phyloP scores from a whole-genome alignment of 2,888 invertebrate genomes.

The Rambutsinella grinnellia region DNA sequence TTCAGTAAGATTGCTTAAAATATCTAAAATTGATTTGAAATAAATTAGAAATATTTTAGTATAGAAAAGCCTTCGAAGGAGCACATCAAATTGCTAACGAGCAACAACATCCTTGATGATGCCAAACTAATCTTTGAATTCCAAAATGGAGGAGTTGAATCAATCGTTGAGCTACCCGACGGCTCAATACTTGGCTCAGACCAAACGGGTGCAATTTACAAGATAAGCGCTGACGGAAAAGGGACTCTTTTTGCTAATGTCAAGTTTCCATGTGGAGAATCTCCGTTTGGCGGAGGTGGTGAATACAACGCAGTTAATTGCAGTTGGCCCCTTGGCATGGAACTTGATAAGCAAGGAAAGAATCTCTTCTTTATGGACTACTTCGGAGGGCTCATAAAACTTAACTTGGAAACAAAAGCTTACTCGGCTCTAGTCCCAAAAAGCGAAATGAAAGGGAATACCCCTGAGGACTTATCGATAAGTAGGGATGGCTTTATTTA shows the following conservation, averaged over 20 bases:
- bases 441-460: slow-evolving; percentile 67
- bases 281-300: background rate
- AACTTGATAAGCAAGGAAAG: slow-evolving; percentile 72
- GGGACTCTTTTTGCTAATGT: slow-evolving; percentile 17
- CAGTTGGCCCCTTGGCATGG: slow-evolving; percentile 92
- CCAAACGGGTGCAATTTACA: slow-evolving; percentile 11
- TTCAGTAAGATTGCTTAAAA: background rate
- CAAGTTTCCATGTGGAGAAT: slow-evolving; percentile 14
- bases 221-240: slow-evolving; percentile 12
- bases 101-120: slow-evolving; percentile 40
- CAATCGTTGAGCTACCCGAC: slow-evolving; percentile 17
- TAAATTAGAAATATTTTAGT: background rate
- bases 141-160: slow-evolving; percentile 12
- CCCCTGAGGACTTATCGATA: slow-evolving; percentile 82
- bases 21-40: too few relatives aligned
- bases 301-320: slow-evolving; percentile 81
- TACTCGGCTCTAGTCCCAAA: slow-evolving; percentile 70
- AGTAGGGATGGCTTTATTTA: slow-evolving; percentile 86
- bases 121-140: slow-evolving; percentile 33
- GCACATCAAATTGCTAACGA: background rate
- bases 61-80: slow-evolving; percentile 7
- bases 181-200: background rate
- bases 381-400: slow-evolving; percentile 67
- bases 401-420: slow-evolving; percentile 77
- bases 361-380: slow-evolving; percentile 22